phyloP scores from a whole-genome alignment of 2,888 invertebrate species.

The Lepas anatifera region DNA sequence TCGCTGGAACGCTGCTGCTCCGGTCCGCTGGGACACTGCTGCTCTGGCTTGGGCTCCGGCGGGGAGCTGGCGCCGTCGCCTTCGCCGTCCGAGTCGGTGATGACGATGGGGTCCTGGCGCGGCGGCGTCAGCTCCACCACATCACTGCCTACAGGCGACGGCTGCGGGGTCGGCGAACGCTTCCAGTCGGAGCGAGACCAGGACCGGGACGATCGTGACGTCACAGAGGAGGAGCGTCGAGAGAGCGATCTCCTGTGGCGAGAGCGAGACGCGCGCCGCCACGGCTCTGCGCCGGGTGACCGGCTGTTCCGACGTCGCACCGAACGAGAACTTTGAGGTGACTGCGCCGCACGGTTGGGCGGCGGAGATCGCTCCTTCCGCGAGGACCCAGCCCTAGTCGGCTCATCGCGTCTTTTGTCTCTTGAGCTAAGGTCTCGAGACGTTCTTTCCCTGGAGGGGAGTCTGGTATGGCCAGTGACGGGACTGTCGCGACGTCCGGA shows the following conservation, averaged over 20 bases:
- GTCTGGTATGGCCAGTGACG: too few relatives aligned
- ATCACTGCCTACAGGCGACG: conserved; percentile 39
- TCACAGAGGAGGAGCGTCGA: conserved; percentile 9
- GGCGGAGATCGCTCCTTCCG: too few relatives aligned
- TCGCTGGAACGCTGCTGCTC: background rate
- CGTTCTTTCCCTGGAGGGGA: too few relatives aligned
- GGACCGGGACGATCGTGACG: conserved; percentile 12
- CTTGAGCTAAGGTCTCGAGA: too few relatives aligned
- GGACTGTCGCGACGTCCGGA: too few relatives aligned
- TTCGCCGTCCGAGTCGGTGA: conserved; percentile 61
- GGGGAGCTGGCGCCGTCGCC: conserved; percentile 24
- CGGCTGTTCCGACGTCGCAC: conserved; percentile 30
- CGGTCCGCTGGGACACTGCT: background rate
- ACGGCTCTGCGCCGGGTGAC: conserved; percentile 27
- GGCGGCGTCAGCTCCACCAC: conserved; percentile 45
- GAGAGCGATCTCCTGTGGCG: conserved; percentile 17
- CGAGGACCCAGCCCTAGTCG: too few relatives aligned
- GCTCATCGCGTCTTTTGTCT: too few relatives aligned
- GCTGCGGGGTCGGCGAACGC: conserved; percentile 63
- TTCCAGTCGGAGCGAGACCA: conserved; percentile 42
- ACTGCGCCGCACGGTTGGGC: too few relatives aligned
- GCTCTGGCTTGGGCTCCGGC: conserved; percentile 15
- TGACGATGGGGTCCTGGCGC: conserved; percentile 64
- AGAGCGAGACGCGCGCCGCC: conserved; percentile 5
- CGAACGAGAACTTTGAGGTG: conserved; percentile 20